Evolutionary conservation across 2,113 vertebrate genomes (phyloP).

Genomic region (Chitala chitala): DNA sequence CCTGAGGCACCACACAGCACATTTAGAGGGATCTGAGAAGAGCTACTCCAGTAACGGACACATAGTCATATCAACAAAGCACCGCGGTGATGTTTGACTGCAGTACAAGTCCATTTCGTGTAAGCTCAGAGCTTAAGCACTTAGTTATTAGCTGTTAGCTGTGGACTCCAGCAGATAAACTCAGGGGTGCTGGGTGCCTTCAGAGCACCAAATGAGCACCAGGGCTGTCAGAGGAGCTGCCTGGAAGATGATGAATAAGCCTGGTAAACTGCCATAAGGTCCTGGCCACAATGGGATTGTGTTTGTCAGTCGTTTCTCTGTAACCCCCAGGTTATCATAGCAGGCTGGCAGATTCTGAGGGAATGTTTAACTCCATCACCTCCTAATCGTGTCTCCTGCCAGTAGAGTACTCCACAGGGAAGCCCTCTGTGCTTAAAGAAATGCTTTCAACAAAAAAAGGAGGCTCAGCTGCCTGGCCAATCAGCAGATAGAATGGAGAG

Average conservation of each 20-base stretch:
- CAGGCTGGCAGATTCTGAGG: constrained; percentile 68
- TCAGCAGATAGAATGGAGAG: background rate
- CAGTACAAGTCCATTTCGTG: constrained; percentile 44
- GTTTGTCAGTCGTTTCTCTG: constrained; percentile 72
- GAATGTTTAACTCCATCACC: constrained; percentile 72
- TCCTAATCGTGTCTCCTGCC: constrained; percentile 72
- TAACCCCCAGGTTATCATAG: constrained; percentile 76
- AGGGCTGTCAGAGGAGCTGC: constrained; percentile 58
- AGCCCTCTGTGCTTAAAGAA: constrained; percentile 19
- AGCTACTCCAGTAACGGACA: constrained; percentile 29
- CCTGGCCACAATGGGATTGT: constrained; percentile 65
- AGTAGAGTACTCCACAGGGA: constrained; percentile 63
- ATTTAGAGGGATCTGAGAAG: constrained; percentile 3
- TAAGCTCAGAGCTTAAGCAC: constrained; percentile 55
- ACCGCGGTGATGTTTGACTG: constrained; percentile 48
- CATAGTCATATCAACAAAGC: constrained; percentile 51
- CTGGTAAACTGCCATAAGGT: constrained; percentile 53
- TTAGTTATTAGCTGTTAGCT: constrained; percentile 54
- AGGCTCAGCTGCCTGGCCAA: background rate
- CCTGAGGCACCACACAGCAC: constrained; percentile 26
- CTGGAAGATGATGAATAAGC: constrained; percentile 77
- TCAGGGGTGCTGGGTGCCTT: constrained; percentile 45
- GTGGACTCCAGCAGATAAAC: constrained; percentile 59
- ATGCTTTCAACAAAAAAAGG: background rate
- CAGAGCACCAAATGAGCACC: constrained; percentile 66